Base-by-base conservation (phyloP, 2,797 vertebrate species). In the Amazona finschi region DNA sequence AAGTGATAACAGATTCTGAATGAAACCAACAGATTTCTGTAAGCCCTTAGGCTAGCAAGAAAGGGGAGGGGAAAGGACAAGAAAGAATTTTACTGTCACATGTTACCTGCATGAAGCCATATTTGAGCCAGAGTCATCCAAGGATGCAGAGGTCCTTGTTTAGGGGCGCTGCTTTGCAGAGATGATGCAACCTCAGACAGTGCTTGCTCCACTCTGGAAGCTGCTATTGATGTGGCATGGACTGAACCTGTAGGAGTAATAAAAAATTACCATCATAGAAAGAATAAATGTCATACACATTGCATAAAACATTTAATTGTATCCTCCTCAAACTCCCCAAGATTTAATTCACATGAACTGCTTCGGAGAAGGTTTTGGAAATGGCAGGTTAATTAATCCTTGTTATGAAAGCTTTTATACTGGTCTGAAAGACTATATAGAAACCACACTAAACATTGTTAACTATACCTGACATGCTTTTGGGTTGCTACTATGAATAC, bases 91-190 rank as follows among this genome's bases (percentile, higher is more conserved):
- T 30, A 49, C 15, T 58, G 46, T 69, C 28, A 57, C 2, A 11
- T 33, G n/a, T 39, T 98, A 99, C 99, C 99, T 98, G 99, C 99
- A 76, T 99, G 99, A 85, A 99, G 98, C 99, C 99, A 99, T 97
- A 99, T 99, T 97, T 99, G 99, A 60, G 99, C 99, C 95, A 99
- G 97, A 7, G 99, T 99, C 99, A 99, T 99, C 99, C 99, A 99
- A 86, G 99, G 99, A 95, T 99, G 99, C 53, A 99, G 95, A 2
- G 99, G 99, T 46, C 99, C 99, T 72, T 99, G 99, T 97, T 99
- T 99, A 62, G 99, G 99, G 76, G 99, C 98, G 21, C 99, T 99
- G 97, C 99, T 99, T 97, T 99, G 99, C 95, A 99, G 97, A 60
- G 99, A 99, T 6, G 99, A 99, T 73, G 99, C 99, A 61, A 99